Evolutionary conservation across 2,888 invertebrate genomes (phyloP).

Genomic region (Gisinianus flammeolus): DNA sequence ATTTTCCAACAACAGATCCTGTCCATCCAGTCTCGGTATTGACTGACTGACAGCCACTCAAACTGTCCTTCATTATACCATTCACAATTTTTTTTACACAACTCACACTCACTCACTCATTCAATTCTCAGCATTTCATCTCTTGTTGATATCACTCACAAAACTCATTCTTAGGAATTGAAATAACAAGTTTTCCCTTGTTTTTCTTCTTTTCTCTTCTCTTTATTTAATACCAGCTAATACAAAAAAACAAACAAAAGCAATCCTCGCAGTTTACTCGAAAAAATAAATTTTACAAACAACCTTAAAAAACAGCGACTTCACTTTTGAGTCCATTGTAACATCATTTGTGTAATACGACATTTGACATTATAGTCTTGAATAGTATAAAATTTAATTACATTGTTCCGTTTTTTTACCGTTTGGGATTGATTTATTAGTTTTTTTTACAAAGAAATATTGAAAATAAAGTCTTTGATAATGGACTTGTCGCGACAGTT

Average conservation of each 20-base stretch:
- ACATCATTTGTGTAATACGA: neutral
- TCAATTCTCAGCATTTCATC: neutral
- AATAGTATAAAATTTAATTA: too few species aligned
- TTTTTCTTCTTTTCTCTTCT: neutral
- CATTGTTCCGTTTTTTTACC: neutral
- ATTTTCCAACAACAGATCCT: conserved; percentile 29
- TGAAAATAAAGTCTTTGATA: neutral
- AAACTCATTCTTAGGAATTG: neutral
- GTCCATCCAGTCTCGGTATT: conserved; percentile 38
- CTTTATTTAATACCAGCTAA: neutral
- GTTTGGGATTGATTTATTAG: too few species aligned
- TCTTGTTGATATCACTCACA: neutral
- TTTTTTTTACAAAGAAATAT: too few species aligned
- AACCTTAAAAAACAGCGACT: too few species aligned
- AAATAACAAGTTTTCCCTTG: neutral
- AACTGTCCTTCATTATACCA: conserved; percentile 7
- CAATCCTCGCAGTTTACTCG: neutral
- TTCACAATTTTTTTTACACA: neutral
- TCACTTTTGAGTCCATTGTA: neutral
- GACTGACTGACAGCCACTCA: conserved; percentile 31
- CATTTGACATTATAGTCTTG: neutral
- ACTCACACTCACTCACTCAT: conserved; percentile 25
- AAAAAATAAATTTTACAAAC: neutral
- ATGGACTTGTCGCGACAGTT: conserved; percentile 14
- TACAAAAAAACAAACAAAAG: too few species aligned